Evolutionary conservation across 2,888 invertebrate genomes (phyloP), one percentile per base, ranked within the genome.

Genomic region (Strigamia crassipes): DNA sequence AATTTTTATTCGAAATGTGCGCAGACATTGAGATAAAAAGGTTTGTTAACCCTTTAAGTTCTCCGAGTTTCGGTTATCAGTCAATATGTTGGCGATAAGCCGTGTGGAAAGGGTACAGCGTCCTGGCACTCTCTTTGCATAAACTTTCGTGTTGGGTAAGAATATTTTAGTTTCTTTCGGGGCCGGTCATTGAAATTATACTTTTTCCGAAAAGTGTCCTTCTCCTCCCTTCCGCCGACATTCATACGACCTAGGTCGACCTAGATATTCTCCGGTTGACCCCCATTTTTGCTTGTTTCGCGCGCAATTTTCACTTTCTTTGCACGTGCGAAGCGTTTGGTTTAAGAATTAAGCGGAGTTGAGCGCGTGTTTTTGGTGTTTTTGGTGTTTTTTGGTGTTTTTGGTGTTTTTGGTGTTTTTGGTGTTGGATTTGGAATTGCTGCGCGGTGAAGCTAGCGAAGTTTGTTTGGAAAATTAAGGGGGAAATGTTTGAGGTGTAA

Each of bases 161-260:
- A 73, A 73, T 73, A 73, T 73, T 73, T 73, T 27, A 61, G 1
- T 61, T 61, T 31, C 27, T 27, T 73, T 73, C 31, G 31, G 31
- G 31, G 73, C 23, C 73, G 73, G 73, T 73, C 73, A 73, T 73
- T 73, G 73, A 73, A 73, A 73, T 73, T 73, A 73, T n/a, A n/a
- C 73, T 73, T 73, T 73, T 73, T 27, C 73, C 27, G 27, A 73
- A 73, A 73, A 27, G 15, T 31, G 73, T n/a, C 73, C 73, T 73
- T 31, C 73, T n/a, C 73, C 73, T 73, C 73, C 73, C 73, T 27
- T 73, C 31, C 73, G 31, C 73, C 73, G 73, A 73, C 73, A 73
- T 73, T 73, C 31, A 13, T 73, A 73, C 73, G 73, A 31, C 73
- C 73, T 73, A 73, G 73, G 4, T 73, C 73, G 73, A 73, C 73